A percentile compares a stretch with the other conserved stretches of the same genome.
Evolutionary conservation across 2,113 vertebrate genomes (phyloP).

Genomic region (Xiphophorus hellerii): DNA sequence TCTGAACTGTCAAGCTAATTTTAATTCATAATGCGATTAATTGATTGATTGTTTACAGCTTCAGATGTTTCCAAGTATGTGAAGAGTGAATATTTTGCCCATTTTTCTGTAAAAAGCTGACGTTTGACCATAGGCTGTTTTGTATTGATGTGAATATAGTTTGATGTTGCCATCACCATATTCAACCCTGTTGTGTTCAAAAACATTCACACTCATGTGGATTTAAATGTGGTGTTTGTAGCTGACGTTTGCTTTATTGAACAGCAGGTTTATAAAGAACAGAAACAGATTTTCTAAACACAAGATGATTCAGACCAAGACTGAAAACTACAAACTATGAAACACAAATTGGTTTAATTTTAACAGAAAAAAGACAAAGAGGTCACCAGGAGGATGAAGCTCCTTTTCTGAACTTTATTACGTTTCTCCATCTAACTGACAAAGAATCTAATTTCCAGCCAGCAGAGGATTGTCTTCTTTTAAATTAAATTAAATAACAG

Average conservation of each 20-base stretch:
- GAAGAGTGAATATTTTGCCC: not conserved
- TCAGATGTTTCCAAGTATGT: not conserved
- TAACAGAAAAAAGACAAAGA: not conserved
- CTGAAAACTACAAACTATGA: not conserved
- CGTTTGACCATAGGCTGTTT: too few relatives aligned
- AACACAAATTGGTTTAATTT: conserved; percentile 8
- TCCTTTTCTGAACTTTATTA: conserved; percentile 20
- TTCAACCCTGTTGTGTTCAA: too few relatives aligned
- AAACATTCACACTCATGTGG: too few relatives aligned
- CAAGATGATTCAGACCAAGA: not conserved
- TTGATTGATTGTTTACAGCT: not conserved
- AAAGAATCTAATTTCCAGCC: conserved; percentile 9
- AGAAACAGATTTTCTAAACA: not conserved
- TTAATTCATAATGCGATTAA: too few relatives aligned
- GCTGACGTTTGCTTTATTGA: too few relatives aligned
- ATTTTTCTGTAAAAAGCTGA: too few relatives aligned
- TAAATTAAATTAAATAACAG: not conserved
- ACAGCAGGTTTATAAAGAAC: too few relatives aligned
- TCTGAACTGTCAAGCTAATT: too few relatives aligned
- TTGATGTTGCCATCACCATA: too few relatives aligned
- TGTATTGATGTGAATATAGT: too few relatives aligned
- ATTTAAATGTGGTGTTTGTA: too few relatives aligned
- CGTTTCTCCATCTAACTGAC: conserved; percentile 15
- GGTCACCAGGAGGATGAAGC: not conserved
- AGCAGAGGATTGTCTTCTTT: conserved; percentile 11